These are phyloP conservation scores for Orcinus orca DNA, from an alignment of 2,113 vertebrate genomes.

Conservation along the genomic window DNA sequence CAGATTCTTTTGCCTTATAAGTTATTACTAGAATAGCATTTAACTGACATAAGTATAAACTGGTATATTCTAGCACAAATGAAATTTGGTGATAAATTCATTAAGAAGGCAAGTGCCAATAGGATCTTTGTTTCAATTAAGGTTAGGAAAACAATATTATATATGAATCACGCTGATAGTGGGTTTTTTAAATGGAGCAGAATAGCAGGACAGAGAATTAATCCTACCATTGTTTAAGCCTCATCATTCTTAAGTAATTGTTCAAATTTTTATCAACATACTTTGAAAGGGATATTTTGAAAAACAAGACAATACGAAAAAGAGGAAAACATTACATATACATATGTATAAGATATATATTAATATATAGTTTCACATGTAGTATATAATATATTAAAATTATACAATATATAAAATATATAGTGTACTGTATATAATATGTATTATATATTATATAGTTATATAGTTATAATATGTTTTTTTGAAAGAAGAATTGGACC, in stretches of 20 bases:
- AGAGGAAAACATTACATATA: not conserved
- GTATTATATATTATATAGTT: not conserved
- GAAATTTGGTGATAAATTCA: constrained; percentile 21
- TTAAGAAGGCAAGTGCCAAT: not conserved
- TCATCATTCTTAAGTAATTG: not conserved
- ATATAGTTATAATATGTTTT: not conserved
- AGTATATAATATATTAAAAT: not conserved
- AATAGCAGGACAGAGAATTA: not conserved
- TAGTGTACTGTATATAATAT: not conserved
- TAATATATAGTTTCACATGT: not conserved
- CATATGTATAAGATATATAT: not conserved
- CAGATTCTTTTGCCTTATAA: not conserved
- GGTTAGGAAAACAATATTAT: not conserved
- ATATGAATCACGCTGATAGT: not conserved
- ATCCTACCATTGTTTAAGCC: not conserved
- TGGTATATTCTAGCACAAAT: not conserved
- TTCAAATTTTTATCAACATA: not conserved
- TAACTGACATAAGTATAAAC: not conserved
- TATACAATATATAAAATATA: not conserved
- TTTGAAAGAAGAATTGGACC: not conserved
- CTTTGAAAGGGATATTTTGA: not conserved
- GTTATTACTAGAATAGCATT: not conserved
- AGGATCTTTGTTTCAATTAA: not conserved
- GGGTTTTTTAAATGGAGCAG: not conserved
- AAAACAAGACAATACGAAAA: not conserved